Evolutionary conservation across 2,888 invertebrate genomes (phyloP).

Genomic region (Erebia palarica): DNA sequence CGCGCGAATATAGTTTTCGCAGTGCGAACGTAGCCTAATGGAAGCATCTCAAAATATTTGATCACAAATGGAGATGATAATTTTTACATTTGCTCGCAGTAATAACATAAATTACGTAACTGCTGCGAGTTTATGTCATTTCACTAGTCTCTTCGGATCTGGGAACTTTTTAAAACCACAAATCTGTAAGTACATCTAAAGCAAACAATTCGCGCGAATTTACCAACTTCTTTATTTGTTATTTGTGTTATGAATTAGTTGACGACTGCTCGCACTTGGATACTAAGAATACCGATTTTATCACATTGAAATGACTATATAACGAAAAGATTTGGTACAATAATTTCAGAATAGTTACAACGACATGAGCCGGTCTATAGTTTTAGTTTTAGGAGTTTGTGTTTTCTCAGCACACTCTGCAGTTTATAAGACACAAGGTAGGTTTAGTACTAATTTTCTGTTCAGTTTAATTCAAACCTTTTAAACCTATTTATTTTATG

Average conservation of each 20-base stretch:
- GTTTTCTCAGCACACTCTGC: slow-evolving; percentile 49
- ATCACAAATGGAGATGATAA: slow-evolving; percentile 1
- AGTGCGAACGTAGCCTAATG: too few relatives aligned
- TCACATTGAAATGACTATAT: slow-evolving; percentile 54
- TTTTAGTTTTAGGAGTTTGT: slow-evolving; percentile 47
- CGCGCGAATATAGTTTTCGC: too few relatives aligned
- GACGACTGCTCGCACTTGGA: slow-evolving; percentile 42
- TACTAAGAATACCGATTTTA: slow-evolving; percentile 54
- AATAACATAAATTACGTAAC: slow-evolving; percentile 16
- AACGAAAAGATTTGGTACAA: slow-evolving; percentile 44
- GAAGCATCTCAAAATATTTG: background rate
- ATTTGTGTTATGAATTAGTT: slow-evolving; percentile 54
- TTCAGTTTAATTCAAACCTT: slow-evolving; percentile 1
- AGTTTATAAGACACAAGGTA: slow-evolving; percentile 41
- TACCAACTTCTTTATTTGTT: slow-evolving; percentile 39
- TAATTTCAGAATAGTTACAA: slow-evolving; percentile 48
- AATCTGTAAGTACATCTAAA: background rate
- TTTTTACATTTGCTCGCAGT: slow-evolving; percentile 22
- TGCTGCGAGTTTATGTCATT: slow-evolving; percentile 12
- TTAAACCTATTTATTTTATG: too few relatives aligned
- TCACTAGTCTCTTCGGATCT: background rate
- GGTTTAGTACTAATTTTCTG: background rate
- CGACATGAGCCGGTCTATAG: slow-evolving; percentile 49
- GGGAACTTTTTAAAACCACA: slow-evolving; percentile 17
- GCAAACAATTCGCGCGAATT: slow-evolving; percentile 21